phyloP scores from a whole-genome alignment of 1,140 invertebrate genomes.

The Diorhabda carinulata region DNA sequence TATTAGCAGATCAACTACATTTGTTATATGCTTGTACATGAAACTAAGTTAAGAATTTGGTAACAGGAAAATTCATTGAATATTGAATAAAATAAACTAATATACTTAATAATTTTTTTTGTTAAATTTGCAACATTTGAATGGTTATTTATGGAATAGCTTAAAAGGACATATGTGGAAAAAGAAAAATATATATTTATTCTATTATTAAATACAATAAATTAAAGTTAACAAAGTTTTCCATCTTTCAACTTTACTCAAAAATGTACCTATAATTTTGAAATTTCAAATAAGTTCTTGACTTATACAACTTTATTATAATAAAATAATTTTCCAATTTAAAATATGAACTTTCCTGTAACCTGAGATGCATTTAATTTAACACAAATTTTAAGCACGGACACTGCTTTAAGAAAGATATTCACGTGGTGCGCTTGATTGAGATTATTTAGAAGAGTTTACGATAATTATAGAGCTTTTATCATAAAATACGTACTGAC shows the following conservation, averaged over 20 bases:
- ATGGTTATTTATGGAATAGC: not conserved
- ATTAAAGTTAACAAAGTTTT: not conserved
- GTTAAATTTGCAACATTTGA: not conserved
- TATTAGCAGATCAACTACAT: not conserved
- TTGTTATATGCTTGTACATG: no score
- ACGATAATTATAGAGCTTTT: constrained; percentile 5
- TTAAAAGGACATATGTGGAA: not conserved
- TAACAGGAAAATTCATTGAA: not conserved
- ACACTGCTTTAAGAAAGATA: constrained; percentile 10
- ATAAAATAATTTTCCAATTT: not conserved
- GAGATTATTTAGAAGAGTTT: constrained; percentile 3
- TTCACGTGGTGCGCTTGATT: constrained; percentile 15
- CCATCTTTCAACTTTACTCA: not conserved
- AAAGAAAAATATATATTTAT: not conserved
- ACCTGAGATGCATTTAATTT: not conserved
- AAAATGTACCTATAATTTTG: not conserved
- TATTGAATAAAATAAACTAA: not conserved
- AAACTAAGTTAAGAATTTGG: not conserved
- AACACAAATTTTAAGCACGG: constrained; percentile 6
- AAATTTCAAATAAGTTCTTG: not conserved
- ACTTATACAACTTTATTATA: no score
- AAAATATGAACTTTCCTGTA: not conserved
- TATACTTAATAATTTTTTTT: not conserved
- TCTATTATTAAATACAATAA: not conserved
- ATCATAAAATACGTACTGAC: constrained; percentile 14